Conservation (phyloP, 2,797 vertebrate genomes). For the Buphagus erythrorhynchus region DNA sequence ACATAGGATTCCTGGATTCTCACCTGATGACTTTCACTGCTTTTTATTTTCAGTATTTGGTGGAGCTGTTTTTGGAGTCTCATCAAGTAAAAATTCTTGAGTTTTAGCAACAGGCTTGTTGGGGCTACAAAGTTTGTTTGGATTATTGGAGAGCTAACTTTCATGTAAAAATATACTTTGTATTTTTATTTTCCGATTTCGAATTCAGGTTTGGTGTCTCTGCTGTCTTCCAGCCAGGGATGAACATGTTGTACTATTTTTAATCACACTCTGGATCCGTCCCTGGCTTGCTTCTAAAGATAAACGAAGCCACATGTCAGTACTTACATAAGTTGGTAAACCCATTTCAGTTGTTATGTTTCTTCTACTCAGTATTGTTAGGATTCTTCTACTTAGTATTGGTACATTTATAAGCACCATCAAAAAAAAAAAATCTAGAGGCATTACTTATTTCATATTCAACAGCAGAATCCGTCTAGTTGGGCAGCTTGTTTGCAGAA, state of each 20-base stretch:
- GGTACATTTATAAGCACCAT: not conserved
- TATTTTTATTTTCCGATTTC: constrained; percentile 22
- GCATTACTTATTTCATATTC: not conserved
- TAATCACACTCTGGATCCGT: not conserved
- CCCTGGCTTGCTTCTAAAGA: constrained; percentile 47
- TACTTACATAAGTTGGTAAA: constrained; percentile 15
- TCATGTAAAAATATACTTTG: not conserved
- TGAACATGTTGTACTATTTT: constrained; percentile 41
- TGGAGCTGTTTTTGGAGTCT: not conserved
- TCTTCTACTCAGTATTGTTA: not conserved
- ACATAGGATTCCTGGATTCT: not conserved
- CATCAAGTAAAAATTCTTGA: not conserved
- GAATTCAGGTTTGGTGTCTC: not conserved
- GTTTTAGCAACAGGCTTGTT: not conserved
- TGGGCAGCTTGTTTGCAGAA: not conserved
- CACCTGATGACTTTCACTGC: not conserved
- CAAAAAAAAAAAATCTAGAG: not conserved
- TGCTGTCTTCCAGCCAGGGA: not conserved
- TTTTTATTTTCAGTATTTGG: not conserved
- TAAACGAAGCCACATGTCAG: not conserved
- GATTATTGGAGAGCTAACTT: not conserved
- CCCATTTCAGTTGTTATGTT: not conserved
- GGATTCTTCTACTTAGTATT: not conserved
- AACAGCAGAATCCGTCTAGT: not conserved
- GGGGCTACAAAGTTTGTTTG: not conserved